A percentile compares a stretch with the other conserved stretches of the same genome.
These are phyloP conservation scores for Agrotis segetum DNA, from an alignment of 2,888 invertebrate species.

Conservation along the genomic window DNA sequence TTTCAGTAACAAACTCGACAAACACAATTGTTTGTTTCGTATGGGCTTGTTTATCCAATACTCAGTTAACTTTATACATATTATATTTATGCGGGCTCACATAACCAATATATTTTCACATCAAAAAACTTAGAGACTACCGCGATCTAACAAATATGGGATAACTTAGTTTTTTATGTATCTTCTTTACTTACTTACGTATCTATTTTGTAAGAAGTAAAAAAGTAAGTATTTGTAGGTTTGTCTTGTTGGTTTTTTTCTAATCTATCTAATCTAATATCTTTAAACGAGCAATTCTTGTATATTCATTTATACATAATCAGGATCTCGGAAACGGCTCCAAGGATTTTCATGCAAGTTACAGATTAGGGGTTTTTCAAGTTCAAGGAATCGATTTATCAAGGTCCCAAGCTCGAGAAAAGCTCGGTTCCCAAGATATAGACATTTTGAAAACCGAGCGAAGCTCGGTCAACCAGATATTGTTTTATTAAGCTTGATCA, in stretches of 20 bases:
- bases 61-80: constrained; percentile 29
- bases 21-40: constrained; percentile 25
- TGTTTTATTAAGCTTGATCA: background rate
- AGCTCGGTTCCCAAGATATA: too few species aligned
- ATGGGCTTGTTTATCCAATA: constrained; percentile 37
- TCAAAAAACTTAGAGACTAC: constrained; percentile 17
- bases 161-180: constrained; percentile 25
- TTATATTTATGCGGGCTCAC: constrained; percentile 40
- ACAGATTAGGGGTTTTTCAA: too few species aligned
- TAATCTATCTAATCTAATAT: too few species aligned
- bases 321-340: too few species aligned
- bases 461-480: too few species aligned
- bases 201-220: background rate
- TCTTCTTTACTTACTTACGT: background rate
- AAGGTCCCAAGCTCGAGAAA: too few species aligned
- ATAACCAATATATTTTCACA: constrained; percentile 30
- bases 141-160: constrained; percentile 10
- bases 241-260: background rate
- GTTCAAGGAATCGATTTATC: too few species aligned
- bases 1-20: constrained; percentile 15
- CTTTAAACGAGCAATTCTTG: too few species aligned
- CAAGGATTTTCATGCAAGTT: too few species aligned
- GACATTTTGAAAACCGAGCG: too few species aligned
- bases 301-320: too few species aligned
- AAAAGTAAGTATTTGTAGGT: background rate